Percentiles rank a stretch among this genome's conserved stretches.
These are phyloP conservation scores for Myiothlypis coronata DNA, from an alignment of 2,797 vertebrate species.

Conservation along the genomic window DNA sequence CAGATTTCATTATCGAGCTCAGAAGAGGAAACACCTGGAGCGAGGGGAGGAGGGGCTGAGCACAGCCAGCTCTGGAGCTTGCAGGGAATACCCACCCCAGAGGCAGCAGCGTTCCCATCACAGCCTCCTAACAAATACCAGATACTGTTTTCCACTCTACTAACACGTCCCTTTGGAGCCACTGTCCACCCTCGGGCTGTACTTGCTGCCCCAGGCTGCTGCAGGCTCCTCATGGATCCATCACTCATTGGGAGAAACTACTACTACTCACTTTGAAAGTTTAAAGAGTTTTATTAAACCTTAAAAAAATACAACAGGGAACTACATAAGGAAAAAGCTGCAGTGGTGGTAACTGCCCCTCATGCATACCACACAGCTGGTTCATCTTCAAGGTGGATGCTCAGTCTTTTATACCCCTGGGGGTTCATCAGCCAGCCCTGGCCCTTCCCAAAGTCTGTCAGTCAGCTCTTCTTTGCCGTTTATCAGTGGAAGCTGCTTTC, in stretches of 20 bases:
- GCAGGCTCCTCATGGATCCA: not conserved
- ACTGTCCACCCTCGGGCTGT: not conserved
- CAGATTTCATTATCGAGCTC: conserved; percentile 30
- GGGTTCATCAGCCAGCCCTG: no score
- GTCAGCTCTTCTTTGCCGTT: no score
- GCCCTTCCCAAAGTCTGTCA: no score
- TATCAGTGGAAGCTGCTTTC: no score
- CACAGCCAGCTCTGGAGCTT: not conserved
- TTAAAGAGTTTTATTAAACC: no score
- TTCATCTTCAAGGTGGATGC: no score
- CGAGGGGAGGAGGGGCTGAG: not conserved
- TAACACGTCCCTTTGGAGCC: accelerated
- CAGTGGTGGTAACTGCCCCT: no score
- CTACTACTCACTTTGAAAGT: no score
- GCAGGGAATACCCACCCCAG: not conserved
- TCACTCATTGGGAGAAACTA: not conserved
- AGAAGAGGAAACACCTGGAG: conserved; percentile 68
- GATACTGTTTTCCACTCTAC: not conserved
- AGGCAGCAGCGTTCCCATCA: not conserved
- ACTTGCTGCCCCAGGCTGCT: not conserved
- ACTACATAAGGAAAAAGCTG: no score
- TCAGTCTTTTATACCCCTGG: no score
- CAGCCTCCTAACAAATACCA: not conserved
- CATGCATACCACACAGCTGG: accelerated
- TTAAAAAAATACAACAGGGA: no score